Percentiles rank a stretch among this genome's conserved stretches.
Evolutionary conservation across 2,888 invertebrate genomes (phyloP).

Genomic region (Chydorus sphaericus): DNA sequence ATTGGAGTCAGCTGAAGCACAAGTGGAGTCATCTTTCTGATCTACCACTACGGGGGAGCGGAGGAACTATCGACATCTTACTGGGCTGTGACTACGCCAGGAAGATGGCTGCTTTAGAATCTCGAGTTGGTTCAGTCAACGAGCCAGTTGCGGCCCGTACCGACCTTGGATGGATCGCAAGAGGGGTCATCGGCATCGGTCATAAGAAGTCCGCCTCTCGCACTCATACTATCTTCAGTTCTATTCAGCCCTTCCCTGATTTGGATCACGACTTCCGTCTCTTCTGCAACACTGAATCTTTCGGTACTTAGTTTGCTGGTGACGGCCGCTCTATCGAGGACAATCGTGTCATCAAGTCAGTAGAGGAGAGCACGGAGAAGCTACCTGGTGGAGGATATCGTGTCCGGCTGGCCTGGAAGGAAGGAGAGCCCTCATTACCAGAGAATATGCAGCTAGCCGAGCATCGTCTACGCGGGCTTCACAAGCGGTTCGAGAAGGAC

Average conservation of each 20-base stretch:
- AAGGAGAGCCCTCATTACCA: conserved; percentile 4
- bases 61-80: background rate
- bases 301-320: background rate
- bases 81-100: background rate
- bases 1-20: too few relatives aligned
- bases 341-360: background rate
- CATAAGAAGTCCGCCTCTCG: too few relatives aligned
- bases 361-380: background rate
- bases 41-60: background rate
- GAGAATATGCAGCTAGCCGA: conserved; percentile 14
- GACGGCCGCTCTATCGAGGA: background rate
- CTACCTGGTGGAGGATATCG: too few relatives aligned
- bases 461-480: conserved; percentile 9
- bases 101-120: background rate
- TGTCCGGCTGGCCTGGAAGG: conserved; percentile 17
- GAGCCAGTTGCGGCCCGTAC: background rate
- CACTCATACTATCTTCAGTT: too few relatives aligned
- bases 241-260: too few relatives aligned
- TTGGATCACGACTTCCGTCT: background rate
- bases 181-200: conserved; percentile 6
- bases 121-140: background rate
- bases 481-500: conserved; percentile 14
- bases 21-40: background rate
- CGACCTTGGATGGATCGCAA: background rate
- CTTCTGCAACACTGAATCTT: conserved; percentile 4